A percentile compares a stretch with the other conserved stretches of the same genome.
phyloP scores from a whole-genome alignment of 2,888 invertebrate genomes.

The Nemapogon koenigi region DNA sequence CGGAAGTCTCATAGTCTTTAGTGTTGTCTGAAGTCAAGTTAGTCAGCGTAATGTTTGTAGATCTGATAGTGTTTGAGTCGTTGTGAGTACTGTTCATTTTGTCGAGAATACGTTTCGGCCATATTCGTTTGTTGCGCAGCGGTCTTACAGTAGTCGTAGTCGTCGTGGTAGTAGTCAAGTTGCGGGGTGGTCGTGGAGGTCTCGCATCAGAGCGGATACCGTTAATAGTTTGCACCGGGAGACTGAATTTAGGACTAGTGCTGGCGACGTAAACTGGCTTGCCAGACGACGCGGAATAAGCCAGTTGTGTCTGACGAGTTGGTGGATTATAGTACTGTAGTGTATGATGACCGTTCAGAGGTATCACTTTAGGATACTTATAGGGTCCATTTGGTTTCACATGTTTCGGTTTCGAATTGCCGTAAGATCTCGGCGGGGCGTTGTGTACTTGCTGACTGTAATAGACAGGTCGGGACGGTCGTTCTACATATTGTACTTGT shows the following conservation, averaged over 20 bases:
- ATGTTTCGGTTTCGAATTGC: conserved; percentile 6
- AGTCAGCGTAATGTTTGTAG: conserved; percentile 16
- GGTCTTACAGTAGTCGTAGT: conserved; percentile 35
- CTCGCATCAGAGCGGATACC: conserved; percentile 43
- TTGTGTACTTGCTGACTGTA: conserved; percentile 26
- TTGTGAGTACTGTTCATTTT: conserved; percentile 26
- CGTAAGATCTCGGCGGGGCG: conserved; percentile 14
- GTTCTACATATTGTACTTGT: conserved; percentile 21
- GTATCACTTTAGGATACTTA: conserved; percentile 40
- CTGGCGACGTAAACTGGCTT: conserved; percentile 24
- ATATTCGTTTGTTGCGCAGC: conserved; percentile 51
- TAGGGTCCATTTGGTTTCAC: conserved; percentile 30
- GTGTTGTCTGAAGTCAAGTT: conserved; percentile 25
- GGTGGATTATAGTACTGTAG: conserved; percentile 16
- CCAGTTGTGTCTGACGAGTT: conserved; percentile 24
- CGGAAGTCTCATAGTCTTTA: conserved; percentile 19
- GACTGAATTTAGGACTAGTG: conserved; percentile 37
- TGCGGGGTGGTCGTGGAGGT: conserved; percentile 32
- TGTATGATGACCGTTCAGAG: conserved; percentile 19
- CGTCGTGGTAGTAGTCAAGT: conserved; percentile 24
- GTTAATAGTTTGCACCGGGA: conserved; percentile 48
- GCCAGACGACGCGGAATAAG: conserved; percentile 32
- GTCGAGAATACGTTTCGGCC: conserved; percentile 42
- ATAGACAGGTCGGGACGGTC: conserved; percentile 23
- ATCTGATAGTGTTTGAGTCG: conserved; percentile 22